phyloP scores from a whole-genome alignment of 2,888 invertebrate species.

The Tipula lateralis region DNA sequence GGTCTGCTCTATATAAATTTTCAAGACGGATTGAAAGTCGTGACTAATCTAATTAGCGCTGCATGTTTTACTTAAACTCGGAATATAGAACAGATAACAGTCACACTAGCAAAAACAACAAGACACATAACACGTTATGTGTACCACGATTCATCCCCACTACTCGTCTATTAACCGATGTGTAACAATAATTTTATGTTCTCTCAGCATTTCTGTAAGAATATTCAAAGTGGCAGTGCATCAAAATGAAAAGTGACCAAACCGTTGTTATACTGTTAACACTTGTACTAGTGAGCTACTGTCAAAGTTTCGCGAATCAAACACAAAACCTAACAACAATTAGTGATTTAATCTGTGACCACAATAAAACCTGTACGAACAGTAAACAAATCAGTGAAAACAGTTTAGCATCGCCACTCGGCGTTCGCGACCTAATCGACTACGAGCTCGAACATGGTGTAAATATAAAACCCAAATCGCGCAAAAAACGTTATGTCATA shows the following conservation, averaged over 20 bases:
- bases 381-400: neutral
- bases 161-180: neutral
- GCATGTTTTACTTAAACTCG: neutral
- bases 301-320: neutral
- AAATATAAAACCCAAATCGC: slow-evolving; percentile 34
- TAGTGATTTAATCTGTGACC: neutral
- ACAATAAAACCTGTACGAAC: neutral
- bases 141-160: neutral
- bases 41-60: neutral
- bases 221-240: neutral
- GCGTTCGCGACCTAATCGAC: neutral
- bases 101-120: neutral
- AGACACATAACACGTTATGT: neutral
- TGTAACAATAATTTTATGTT: too few relatives aligned
- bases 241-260: neutral
- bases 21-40: too few relatives aligned
- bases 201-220: neutral
- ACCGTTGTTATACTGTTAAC: neutral
- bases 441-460: neutral
- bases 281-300: neutral
- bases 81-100: neutral
- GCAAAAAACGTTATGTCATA: slow-evolving; percentile 52
- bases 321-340: neutral
- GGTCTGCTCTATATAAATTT: too few relatives aligned
- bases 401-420: neutral